Percentiles rank a stretch among this genome's conserved stretches.
phyloP scores from a whole-genome alignment of 23 tunicate genomes.

The Phallusia fumigata region DNA sequence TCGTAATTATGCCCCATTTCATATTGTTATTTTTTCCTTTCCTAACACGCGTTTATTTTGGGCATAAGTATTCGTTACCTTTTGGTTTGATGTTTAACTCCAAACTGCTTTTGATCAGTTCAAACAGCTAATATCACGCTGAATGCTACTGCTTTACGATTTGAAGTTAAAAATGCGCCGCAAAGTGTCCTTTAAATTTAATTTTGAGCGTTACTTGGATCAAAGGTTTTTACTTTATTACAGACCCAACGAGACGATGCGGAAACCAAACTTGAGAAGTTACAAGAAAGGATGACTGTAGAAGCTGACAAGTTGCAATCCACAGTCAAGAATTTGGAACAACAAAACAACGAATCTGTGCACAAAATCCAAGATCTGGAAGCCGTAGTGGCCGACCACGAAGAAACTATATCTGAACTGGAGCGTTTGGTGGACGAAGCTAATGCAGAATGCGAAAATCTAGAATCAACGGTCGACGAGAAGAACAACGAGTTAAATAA shows the following conservation, averaged over 20 bases:
- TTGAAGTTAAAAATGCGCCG: no score
- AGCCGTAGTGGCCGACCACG: background rate
- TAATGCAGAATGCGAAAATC: background rate
- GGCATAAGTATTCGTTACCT: no score
- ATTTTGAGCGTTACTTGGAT: background rate
- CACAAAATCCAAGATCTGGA: conserved; percentile 11
- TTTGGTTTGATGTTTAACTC: no score
- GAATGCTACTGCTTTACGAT: no score
- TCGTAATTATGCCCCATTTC: no score
- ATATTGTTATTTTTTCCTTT: no score
- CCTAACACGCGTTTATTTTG: no score
- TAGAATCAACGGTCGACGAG: background rate
- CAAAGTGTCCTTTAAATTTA: no score
- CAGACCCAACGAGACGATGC: conserved; percentile 10
- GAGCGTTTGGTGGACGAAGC: background rate
- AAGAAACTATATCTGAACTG: background rate
- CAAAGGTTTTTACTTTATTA: background rate
- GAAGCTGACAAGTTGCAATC: background rate
- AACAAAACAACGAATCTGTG: background rate
- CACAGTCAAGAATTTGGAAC: background rate
- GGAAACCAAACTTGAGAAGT: background rate
- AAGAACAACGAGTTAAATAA: background rate
- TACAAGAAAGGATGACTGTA: background rate
- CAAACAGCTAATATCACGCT: no score
- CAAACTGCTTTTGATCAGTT: no score